phyloP scores from a whole-genome alignment of 2,888 invertebrate genomes.

The Drosophila borborema region DNA sequence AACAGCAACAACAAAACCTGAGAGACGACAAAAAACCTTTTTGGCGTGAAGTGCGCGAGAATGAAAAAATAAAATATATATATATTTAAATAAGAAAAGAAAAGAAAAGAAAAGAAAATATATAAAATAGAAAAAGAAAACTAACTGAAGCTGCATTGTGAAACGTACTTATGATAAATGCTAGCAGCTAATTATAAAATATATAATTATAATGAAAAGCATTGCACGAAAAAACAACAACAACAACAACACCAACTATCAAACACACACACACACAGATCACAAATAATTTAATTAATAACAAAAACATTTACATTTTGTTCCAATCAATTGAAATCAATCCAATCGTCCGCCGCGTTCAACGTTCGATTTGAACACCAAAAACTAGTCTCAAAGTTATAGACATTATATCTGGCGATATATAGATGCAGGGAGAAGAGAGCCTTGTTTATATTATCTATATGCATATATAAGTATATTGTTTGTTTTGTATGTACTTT shows the following conservation, averaged over 20 bases:
- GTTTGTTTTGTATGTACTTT: conserved; percentile 25
- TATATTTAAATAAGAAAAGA: conserved; percentile 13
- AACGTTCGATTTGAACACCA: conserved; percentile 28
- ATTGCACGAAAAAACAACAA: conserved; percentile 34
- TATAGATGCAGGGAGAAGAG: conserved; percentile 7
- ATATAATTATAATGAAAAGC: conserved; percentile 34
- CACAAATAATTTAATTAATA: conserved; percentile 13
- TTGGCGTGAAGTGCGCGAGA: conserved; percentile 39
- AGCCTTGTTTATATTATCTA: conserved; percentile 44
- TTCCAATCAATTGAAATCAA: conserved; percentile 21
- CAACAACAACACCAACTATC: conserved; percentile 26
- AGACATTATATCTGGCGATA: conserved; percentile 19
- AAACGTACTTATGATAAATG: conserved; percentile 80
- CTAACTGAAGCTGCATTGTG: conserved; percentile 72
- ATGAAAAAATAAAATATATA: neutral
- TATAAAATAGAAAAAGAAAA: conserved; percentile 24
- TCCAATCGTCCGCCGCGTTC: conserved; percentile 19
- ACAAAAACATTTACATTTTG: conserved; percentile 16
- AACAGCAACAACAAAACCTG: conserved; percentile 21
- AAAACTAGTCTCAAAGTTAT: conserved; percentile 63
- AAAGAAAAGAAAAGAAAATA: conserved; percentile 16
- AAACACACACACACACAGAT: neutral
- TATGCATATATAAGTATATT: conserved; percentile 8
- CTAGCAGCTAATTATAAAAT: conserved; percentile 62
- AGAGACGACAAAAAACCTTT: conserved; percentile 30